Base-by-base conservation (phyloP, 2,888 invertebrate species). In the Melipona beecheii region DNA sequence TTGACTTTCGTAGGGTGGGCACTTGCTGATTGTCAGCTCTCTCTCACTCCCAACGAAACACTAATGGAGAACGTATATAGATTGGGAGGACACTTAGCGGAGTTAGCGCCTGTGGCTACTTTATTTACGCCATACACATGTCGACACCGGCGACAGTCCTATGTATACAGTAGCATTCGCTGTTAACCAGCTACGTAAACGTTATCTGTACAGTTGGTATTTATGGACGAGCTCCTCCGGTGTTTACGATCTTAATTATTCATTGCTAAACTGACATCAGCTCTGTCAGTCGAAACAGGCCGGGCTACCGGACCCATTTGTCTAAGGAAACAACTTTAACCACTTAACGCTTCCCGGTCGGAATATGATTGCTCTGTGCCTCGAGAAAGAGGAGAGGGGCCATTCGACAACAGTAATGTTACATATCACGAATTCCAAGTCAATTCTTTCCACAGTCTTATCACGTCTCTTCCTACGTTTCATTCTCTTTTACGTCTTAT, bases 41-140 rank as follows among this genome's bases (percentile, higher is more conserved):
- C 60, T 56, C 74, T 27, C 64, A 56, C 62, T 17, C 43, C 64
- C 65, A 69, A 9, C 81, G 75, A 86, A 87, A 90, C 86, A 83
- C 81, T 92, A 91, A 91, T 91, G 90, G 91, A 78, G 27, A 90
- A 84, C 81, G 88, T 83, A 91, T 87, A 92, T 90, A 92, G 90
- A 92, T 92, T 92, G 91, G 92, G 83, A 90, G 89, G 90, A 90
- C 90, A 91, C 92, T 92, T 92, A 91, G 90, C 89, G 84, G 72
- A 82, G 89, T 92, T 92, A 92, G 89, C 87, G 89, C 86, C 84
- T 85, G 86, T 81, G 87, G 92, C 92, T 92, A 92, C 91, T 91
- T 92, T 92, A 92, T 91, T 92, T 92, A 90, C 92, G 91, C 90
- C 85, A 79, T 88, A 79, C 81, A 79, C 81, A 81, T 75, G 84